Percentiles rank a stretch among this genome's conserved stretches.
Conservation (phyloP, 2,888 invertebrate genomes). For the Mimachlamys varia region DNA sequence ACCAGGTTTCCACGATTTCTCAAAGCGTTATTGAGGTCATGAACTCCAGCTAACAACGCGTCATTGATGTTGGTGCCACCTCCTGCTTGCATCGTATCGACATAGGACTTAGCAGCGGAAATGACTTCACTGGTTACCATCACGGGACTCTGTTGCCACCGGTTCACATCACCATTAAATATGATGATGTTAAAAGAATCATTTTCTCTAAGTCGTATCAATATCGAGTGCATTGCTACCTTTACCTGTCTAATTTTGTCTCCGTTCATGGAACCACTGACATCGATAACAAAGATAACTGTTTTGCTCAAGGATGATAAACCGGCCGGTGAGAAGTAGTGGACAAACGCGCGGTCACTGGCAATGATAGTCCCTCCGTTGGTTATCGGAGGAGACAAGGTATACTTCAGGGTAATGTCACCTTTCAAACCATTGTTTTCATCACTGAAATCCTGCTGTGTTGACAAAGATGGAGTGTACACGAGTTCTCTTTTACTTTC, state of each 20-base stretch:
- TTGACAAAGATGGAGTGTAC: constrained; percentile 52
- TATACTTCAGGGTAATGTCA: constrained; percentile 61
- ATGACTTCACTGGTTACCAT: constrained; percentile 55
- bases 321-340: constrained; percentile 65
- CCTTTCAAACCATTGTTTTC: constrained; percentile 51
- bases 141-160: constrained; percentile 54
- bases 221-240: constrained; percentile 87
- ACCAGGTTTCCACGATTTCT: constrained; percentile 68
- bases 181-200: constrained; percentile 88
- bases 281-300: constrained; percentile 89
- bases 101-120: constrained; percentile 51
- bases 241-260: constrained; percentile 86
- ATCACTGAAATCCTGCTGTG: constrained; percentile 47
- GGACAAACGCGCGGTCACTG: constrained; percentile 68
- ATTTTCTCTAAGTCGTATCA: constrained; percentile 85
- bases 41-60: constrained; percentile 83
- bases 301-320: constrained; percentile 82
- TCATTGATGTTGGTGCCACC: constrained; percentile 87
- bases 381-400: constrained; percentile 49
- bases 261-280: constrained; percentile 89
- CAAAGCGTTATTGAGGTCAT: constrained; percentile 82
- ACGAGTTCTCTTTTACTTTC: constrained; percentile 41
- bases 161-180: constrained; percentile 81
- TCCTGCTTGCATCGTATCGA: constrained; percentile 46
- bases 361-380: constrained; percentile 67